Base-by-base conservation (phyloP, 2,113 vertebrate genomes). In the Ceyx melanurus region DNA sequence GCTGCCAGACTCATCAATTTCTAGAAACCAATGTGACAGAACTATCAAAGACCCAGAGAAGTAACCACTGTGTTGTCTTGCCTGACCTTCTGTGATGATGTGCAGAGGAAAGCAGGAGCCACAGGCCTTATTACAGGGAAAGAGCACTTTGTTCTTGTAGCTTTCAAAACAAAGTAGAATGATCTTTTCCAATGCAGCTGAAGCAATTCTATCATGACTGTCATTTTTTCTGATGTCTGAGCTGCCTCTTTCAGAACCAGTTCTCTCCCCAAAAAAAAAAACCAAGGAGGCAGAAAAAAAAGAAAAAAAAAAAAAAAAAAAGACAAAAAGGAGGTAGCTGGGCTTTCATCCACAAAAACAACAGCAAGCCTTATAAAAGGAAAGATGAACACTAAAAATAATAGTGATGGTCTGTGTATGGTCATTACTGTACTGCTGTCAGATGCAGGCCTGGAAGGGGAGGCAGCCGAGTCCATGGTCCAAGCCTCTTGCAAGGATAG, bases 1-100 rank as follows among this genome's bases (percentile, higher is more conserved):
- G 66, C 81, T 90, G 91, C 74, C 93, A 96, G 83, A 94, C 80
- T 95, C 89, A 96, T 96, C 93, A 94, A 90, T 95, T 95, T 93
- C 83, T 85, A 87, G 91, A 95, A 94, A 93, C 48, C 60, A 77
- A 75, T 78, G 83, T 93, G 92, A 95, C 90, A 93, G 83, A 93
- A 78, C 81, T 84, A 90, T 95, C 93, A 96, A 93, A 96, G 92
- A 90, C 66, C 29, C 37, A 70, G 81, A 79, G 92, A 93, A 90
- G 92, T 92, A 94, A 94, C 95, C 83, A 93, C 77, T 73, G 81
- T 0, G 3, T 82, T 95, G 73, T 78, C 90, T 91, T 94, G 68
- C 76, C 93, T 94, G 94, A 94, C 90, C 92, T 94, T 95, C 92
- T 90, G 64, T 74, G 86, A 92, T 91, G 88, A 94, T 67, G 86